phyloP scores from a whole-genome alignment of 2,797 vertebrate species.

The Cottoperca gobio region DNA sequence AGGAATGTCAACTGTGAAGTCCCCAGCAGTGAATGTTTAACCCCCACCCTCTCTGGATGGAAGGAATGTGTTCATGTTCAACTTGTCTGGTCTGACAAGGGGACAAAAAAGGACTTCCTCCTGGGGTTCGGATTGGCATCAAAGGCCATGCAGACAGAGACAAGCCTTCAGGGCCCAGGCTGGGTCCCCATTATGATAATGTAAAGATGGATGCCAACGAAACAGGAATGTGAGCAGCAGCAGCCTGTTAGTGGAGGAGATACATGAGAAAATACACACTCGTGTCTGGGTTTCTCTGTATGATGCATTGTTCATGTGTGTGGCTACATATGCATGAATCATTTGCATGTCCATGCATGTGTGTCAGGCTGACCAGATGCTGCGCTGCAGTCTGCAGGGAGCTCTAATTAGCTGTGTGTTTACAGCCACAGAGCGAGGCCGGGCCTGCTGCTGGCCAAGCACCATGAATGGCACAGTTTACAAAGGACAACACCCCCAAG shows the following conservation, averaged over 20 bases:
- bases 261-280: constrained; percentile 18
- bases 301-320: constrained; percentile 10
- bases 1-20: constrained; percentile 47
- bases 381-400: constrained; percentile 66
- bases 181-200: constrained; percentile 56
- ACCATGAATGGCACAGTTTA: constrained; percentile 55
- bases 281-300: background rate
- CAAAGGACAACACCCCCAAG: constrained; percentile 66
- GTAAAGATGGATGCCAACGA: constrained; percentile 37
- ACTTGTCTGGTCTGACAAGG: constrained; percentile 34
- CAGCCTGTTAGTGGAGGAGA: background rate
- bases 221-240: constrained; percentile 52
- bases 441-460: constrained; percentile 58
- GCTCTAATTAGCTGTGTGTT: constrained; percentile 73
- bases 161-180: constrained; percentile 30
- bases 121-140: constrained; percentile 60
- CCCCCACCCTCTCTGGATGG: constrained; percentile 6
- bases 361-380: constrained; percentile 70
- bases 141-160: constrained; percentile 54
- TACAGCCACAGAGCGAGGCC: constrained; percentile 67
- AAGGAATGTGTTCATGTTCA: constrained; percentile 48
- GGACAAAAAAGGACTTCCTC: constrained; percentile 41
- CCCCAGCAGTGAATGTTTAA: constrained; percentile 33
- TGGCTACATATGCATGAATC: constrained; percentile 5
- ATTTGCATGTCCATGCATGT: constrained; percentile 31